Base-by-base conservation (phyloP, 2,797 vertebrate genomes). In the Enteromius viviparus region DNA sequence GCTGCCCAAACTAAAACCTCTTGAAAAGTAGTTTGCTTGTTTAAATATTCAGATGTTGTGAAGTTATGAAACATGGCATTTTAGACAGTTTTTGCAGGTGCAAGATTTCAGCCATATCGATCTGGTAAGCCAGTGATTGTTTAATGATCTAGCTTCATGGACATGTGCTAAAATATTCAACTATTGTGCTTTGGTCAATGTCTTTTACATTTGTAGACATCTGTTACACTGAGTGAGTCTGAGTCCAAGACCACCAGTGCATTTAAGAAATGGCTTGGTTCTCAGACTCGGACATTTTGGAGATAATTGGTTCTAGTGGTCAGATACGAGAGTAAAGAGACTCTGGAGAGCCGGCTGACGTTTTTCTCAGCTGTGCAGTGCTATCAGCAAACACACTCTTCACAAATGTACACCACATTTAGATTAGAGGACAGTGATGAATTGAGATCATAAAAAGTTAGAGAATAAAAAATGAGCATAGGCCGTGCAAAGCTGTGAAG, bases 401-500 rank as follows among this genome's bases (percentile, higher is more conserved):
- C 66, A 40, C 66, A 29, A 83, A 55, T 83, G 82, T 83, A 77
- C 51, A 83, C 82, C 34, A 70, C 82, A 71, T 78, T 78, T 78
- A 78, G 53, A 83, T 83, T 71, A 83, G 82, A 83, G 1, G 75
- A 83, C 82, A 83, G 82, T 83, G 82, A 83, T 83, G 82, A 83
- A 83, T 78, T 49, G 75, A 83, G 82, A 83, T 53, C 66, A 83
- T 78, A 83, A 78, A 78, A 62, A 26, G 66, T 71, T 64, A 10
- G 40, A 71, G 75, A 83, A 71, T 83, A 78, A 78, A 77, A 70
- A 83, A 71, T 37, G 53, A 51, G 53, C 40, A 32, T 62, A 58
- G 65, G 7, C 53, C 29, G 6, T 60, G 64, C 49, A 45, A 71
- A 65, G 29, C 40, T 51, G 42, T 78, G 9, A 23, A n/a, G 75